Evolutionary conservation across 2,797 vertebrate genomes (phyloP).

Genomic region (Hapalemur alaotrensis): DNA sequence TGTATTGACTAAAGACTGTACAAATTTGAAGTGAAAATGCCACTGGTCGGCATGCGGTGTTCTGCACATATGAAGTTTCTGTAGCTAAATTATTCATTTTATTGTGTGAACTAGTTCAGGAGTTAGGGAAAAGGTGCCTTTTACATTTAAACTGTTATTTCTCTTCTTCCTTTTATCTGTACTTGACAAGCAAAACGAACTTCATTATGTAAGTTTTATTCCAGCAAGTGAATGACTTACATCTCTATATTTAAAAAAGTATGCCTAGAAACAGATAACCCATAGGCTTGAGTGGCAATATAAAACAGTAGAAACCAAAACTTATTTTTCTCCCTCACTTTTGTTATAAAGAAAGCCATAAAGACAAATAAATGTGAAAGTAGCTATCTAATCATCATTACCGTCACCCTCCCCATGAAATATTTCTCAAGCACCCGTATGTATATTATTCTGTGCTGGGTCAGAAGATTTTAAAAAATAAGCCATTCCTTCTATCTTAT

Average conservation of each 20-base stretch:
- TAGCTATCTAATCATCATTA: background rate
- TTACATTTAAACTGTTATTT: conserved; percentile 84
- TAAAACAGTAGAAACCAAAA: background rate
- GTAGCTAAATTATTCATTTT: conserved; percentile 95
- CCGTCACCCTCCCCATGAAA: background rate
- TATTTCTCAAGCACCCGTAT: background rate
- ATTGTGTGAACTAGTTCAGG: conserved; percentile 91
- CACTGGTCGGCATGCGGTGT: conserved; percentile 91
- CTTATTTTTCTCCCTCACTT: background rate
- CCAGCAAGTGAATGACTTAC: conserved; percentile 37
- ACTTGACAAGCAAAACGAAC: conserved; percentile 80
- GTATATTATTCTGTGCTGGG: background rate
- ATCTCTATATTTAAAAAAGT: background rate
- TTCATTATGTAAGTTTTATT: conserved; percentile 72
- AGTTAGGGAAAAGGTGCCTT: conserved; percentile 84
- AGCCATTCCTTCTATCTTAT: background rate
- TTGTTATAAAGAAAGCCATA: background rate
- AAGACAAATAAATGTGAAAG: background rate
- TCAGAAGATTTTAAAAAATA: background rate
- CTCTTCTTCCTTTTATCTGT: conserved; percentile 80
- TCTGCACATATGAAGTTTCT: conserved; percentile 91
- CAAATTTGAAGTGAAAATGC: conserved; percentile 99
- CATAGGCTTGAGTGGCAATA: background rate
- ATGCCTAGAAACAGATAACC: background rate
- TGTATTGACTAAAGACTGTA: conserved; percentile 96